Percentiles rank a stretch among this genome's conserved stretches.
These are phyloP conservation scores for Phalloptychus januarius DNA, from an alignment of 2,797 vertebrate genomes.

Conservation along the genomic window DNA sequence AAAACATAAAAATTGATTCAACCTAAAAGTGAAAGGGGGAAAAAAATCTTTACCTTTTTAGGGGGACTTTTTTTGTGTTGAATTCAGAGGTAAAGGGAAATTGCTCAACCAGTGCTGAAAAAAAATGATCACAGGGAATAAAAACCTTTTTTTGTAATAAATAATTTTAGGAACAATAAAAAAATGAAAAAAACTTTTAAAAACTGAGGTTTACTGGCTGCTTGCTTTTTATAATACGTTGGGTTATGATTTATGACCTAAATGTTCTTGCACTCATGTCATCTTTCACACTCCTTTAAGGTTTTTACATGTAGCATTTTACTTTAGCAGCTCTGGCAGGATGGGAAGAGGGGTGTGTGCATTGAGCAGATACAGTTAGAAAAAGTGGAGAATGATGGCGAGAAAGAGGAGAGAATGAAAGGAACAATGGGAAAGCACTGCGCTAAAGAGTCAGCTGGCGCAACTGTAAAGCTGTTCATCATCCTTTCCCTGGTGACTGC, in stretches of 20 bases:
- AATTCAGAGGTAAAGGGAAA: neutral
- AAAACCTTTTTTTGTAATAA: neutral
- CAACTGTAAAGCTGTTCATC: constrained; percentile 77
- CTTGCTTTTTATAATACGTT: constrained; percentile 21
- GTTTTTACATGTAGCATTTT: constrained; percentile 36
- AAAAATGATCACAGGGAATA: neutral
- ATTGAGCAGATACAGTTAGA: constrained; percentile 28
- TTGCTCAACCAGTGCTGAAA: neutral
- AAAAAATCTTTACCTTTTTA: neutral
- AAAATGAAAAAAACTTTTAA: neutral
- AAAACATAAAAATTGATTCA: neutral
- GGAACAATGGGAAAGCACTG: constrained; percentile 63
- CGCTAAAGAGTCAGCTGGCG: constrained; percentile 81
- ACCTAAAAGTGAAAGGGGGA: neutral
- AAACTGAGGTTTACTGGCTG: neutral
- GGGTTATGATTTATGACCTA: constrained; percentile 80
- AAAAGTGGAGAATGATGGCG: constrained; percentile 11
- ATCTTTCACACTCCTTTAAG: constrained; percentile 56
- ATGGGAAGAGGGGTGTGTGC: constrained; percentile 52
- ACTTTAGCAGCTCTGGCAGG: constrained; percentile 35
- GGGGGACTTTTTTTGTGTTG: no score
- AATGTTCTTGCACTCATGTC: constrained; percentile 73
- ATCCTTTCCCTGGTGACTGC: constrained; percentile 70
- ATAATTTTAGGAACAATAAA: neutral
- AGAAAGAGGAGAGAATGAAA: constrained; percentile 36